Base-by-base conservation (phyloP, 2,888 invertebrate genomes). In the Linnaemya vulpina region DNA sequence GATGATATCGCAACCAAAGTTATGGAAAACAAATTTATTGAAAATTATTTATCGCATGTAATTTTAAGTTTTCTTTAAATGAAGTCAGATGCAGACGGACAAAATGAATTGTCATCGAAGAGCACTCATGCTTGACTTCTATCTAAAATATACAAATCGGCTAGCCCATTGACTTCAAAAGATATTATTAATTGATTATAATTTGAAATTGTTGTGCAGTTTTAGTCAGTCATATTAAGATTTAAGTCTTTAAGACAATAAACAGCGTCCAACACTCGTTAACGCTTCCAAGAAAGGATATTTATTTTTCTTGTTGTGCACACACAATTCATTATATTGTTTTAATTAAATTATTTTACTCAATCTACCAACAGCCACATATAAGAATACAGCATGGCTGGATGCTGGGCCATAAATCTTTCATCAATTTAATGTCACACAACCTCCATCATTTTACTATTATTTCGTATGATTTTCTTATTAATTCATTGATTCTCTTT, bases 381-480 rank as follows among this genome's bases (percentile, higher is more conserved):
- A 25, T 46, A n/a, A n/a, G n/a, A n/a, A n/a, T n/a, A n/a, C n/a
- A n/a, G 20, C 15, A 10, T 8, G 4, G 25, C 7, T 58, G 15
- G 25, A 13, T 58, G 15, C 40, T 60, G 73, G 43, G 51, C 40
- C 43, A 38, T 68, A 77, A 62, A 70, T 51, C 70, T 60, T 70
- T 51, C 53, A 60, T 70, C 51, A 63, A 74, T 51, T 60, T 40
- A 74, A 51, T 20, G 25, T 22, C 22, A 58, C 13, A 63, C 10
- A 49, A 73, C 60, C 46, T 65, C 74, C 68, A 51, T 79, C 53
- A 63, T 71, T 68, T 79, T 76, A 20, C 67, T 73, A 76, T 84
- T 78, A 75, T 73, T 77, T 77, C 81, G 75, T 84, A 84, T 65
- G 60, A 84, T 84, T 84, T 84, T 70, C 83, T 78, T 75, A 83